A percentile compares a stretch with the other conserved stretches of the same genome.
These are phyloP conservation scores for Pogonophryne albipinna DNA, from an alignment of 2,797 vertebrate genomes.

Conservation along the genomic window DNA sequence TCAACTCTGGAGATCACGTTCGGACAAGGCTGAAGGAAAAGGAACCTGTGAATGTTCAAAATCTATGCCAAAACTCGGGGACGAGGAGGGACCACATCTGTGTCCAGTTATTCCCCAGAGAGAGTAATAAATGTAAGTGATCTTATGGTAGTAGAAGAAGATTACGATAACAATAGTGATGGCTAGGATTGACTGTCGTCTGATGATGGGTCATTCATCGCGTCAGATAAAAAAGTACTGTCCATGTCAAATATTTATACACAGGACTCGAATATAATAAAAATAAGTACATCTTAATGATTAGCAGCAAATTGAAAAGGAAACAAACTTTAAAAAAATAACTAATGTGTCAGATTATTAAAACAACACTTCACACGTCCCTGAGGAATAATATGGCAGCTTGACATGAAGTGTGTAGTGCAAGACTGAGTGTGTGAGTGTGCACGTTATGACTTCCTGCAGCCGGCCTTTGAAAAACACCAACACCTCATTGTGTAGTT, in stretches of 20 bases:
- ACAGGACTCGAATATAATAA: not conserved
- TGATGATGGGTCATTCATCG: slow-evolving; percentile 40
- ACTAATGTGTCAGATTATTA: slow-evolving; percentile 50
- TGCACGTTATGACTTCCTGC: slow-evolving; percentile 71
- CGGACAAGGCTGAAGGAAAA: slow-evolving; percentile 54
- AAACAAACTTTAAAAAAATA: slow-evolving; percentile 49
- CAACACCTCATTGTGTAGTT: slow-evolving; percentile 77
- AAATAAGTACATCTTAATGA: slow-evolving; percentile 29
- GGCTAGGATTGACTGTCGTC: slow-evolving; percentile 10
- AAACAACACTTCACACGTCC: slow-evolving; percentile 52
- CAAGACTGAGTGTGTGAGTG: slow-evolving; percentile 5
- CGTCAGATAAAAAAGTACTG: slow-evolving; percentile 20
- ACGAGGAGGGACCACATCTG: slow-evolving; percentile 58
- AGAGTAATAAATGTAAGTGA: slow-evolving; percentile 34
- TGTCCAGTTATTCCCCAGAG: slow-evolving; percentile 52
- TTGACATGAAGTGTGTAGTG: slow-evolving; percentile 41
- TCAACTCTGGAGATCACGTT: slow-evolving; percentile 57
- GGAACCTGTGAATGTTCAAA: slow-evolving; percentile 58
- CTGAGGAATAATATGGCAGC: slow-evolving; percentile 48
- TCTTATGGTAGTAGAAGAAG: slow-evolving; percentile 32
- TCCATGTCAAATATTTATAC: slow-evolving; percentile 9
- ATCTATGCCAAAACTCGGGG: slow-evolving; percentile 42
- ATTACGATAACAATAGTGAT: slow-evolving; percentile 33
- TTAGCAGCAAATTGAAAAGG: slow-evolving; percentile 34
- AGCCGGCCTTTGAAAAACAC: slow-evolving; percentile 72